Conservation (phyloP, 2,797 vertebrate species). For the Scleropages formosus region DNA sequence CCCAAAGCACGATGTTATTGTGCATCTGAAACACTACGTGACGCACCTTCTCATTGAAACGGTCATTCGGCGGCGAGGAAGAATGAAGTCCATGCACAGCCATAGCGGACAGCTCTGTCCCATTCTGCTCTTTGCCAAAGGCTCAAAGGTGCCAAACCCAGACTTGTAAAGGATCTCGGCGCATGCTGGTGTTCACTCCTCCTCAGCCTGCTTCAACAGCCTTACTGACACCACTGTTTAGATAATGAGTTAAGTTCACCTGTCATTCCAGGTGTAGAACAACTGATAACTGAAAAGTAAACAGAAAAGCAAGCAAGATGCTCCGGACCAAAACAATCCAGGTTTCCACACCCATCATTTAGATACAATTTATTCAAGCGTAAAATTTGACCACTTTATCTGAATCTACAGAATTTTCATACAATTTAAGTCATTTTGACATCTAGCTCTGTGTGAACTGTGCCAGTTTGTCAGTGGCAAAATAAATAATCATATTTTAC, state of each 20-base stretch:
- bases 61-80: not conserved
- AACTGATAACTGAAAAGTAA: not conserved
- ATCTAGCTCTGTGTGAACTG: not conserved
- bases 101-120: not conserved
- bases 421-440: constrained; percentile 11
- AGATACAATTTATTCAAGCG: not conserved
- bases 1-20: too few relatives aligned
- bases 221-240: too few relatives aligned
- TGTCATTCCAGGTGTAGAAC: too few relatives aligned
- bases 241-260: too few relatives aligned
- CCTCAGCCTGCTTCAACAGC: too few relatives aligned
- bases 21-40: constrained; percentile 9
- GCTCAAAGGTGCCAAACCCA: not conserved
- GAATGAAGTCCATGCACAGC: too few relatives aligned
- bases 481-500: constrained; percentile 45
- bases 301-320: not conserved
- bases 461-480: constrained; percentile 20
- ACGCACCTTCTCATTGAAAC: constrained; percentile 3
- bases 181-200: too few relatives aligned
- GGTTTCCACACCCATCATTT: not conserved
- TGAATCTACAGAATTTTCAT: constrained; percentile 10
- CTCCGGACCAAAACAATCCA: not conserved
- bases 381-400: not conserved
- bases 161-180: too few relatives aligned
- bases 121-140: not conserved